phyloP scores from a whole-genome alignment of 2,797 vertebrate species.

The Rachycentron canadum region DNA sequence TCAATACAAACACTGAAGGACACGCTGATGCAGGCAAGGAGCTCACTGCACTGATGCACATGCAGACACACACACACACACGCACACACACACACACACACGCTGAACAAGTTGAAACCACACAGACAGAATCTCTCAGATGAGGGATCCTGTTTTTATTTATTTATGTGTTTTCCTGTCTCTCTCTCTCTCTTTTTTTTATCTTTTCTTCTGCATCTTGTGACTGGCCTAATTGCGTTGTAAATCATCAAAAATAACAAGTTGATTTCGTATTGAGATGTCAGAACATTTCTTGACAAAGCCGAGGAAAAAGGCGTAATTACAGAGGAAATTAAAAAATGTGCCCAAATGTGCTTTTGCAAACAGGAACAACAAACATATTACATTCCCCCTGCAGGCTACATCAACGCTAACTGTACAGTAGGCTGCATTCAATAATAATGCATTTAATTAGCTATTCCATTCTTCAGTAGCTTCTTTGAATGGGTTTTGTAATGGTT shows the following conservation, averaged over 20 bases:
- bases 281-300: slow-evolving; percentile 57
- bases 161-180: slow-evolving; percentile 22
- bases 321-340: slow-evolving; percentile 74
- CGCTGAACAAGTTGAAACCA: slow-evolving; percentile 55
- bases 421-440: slow-evolving; percentile 63
- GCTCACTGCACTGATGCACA: slow-evolving; percentile 55
- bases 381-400: slow-evolving; percentile 66
- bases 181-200: slow-evolving; percentile 15
- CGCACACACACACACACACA: slow-evolving; percentile 29
- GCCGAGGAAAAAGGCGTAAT: slow-evolving; percentile 60
- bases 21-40: slow-evolving; percentile 64
- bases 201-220: slow-evolving; percentile 46
- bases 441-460: slow-evolving; percentile 71
- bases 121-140: slow-evolving; percentile 40
- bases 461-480: slow-evolving; percentile 64
- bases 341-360: slow-evolving; percentile 56
- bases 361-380: slow-evolving; percentile 71
- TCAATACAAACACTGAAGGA: slow-evolving; percentile 79
- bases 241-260: slow-evolving; percentile 76
- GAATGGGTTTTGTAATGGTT: slow-evolving; percentile 62
- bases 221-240: slow-evolving; percentile 68
- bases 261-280: slow-evolving; percentile 69
- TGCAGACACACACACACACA: slow-evolving; percentile 39
- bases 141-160: slow-evolving; percentile 26
- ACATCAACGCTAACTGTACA: slow-evolving; percentile 56